Evolutionary conservation across 2,888 invertebrate species (phyloP).

Genomic region (Heteropelma amictum): DNA sequence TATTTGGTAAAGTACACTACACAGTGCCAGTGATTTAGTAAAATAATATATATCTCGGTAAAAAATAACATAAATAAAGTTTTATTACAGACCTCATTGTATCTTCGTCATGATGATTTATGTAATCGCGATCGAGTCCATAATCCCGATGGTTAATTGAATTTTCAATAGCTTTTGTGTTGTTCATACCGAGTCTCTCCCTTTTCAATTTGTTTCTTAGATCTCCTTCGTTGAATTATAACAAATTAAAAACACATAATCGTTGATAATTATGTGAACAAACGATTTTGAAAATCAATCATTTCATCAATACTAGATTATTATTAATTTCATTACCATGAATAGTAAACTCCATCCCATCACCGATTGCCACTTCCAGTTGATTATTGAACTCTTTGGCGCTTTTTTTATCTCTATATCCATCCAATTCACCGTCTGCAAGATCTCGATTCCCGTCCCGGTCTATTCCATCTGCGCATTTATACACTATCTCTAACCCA

Average conservation of each 20-base stretch:
- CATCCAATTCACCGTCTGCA: conserved; percentile 87
- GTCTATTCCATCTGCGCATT: conserved; percentile 82
- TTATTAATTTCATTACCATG: conserved; percentile 82
- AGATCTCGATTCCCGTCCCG: conserved; percentile 83
- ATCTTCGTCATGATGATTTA: conserved; percentile 83
- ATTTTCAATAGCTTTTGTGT: conserved; percentile 87
- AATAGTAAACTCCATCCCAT: conserved; percentile 96
- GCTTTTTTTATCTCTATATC: conserved; percentile 91
- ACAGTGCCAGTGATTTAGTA: no score
- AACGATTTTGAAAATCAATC: background rate
- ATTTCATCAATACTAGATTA: background rate
- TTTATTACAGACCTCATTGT: conserved; percentile 76
- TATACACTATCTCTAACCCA: conserved; percentile 70
- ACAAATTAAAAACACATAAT: conserved; percentile 34
- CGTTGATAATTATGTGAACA: conserved; percentile 16
- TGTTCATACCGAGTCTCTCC: conserved; percentile 89
- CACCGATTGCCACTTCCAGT: conserved; percentile 94
- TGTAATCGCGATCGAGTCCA: conserved; percentile 86
- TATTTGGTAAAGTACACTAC: background rate
- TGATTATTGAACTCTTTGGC: conserved; percentile 85
- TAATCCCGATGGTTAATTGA: conserved; percentile 90
- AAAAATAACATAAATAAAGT: background rate
- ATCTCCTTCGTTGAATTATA: conserved; percentile 82
- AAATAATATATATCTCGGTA: no score
- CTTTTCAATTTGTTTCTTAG: conserved; percentile 89